Evolutionary conservation across 2,888 invertebrate genomes (phyloP).

Genomic region (Rhingia rostrata): DNA sequence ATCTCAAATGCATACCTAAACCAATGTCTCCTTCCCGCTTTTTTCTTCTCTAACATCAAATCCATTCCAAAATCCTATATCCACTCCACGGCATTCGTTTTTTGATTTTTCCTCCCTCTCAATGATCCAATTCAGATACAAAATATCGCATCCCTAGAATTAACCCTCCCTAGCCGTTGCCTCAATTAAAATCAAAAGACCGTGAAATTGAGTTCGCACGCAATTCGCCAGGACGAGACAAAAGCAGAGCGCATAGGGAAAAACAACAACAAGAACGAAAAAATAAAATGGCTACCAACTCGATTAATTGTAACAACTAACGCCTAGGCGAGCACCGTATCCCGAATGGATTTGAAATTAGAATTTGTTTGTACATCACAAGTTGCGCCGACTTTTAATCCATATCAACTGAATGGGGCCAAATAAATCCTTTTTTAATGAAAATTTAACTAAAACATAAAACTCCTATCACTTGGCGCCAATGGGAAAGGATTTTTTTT

Average conservation of each 20-base stretch:
- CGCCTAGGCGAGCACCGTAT: conserved; percentile 56
- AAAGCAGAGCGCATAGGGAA: conserved; percentile 1
- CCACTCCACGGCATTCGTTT: neutral
- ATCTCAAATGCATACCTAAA: no score
- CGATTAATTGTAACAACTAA: conserved; percentile 63
- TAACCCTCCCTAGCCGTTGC: conserved; percentile 40
- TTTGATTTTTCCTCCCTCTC: no score
- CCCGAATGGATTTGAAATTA: conserved; percentile 70
- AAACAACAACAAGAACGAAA: neutral
- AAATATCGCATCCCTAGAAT: conserved; percentile 44
- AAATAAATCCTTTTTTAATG: conserved; percentile 63
- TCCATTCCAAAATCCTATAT: neutral
- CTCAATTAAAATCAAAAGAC: conserved; percentile 73
- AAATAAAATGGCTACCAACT: conserved; percentile 32
- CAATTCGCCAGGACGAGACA: conserved; percentile 54
- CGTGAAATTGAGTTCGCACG: conserved; percentile 73
- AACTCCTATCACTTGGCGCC: conserved; percentile 39
- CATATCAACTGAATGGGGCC: conserved; percentile 52
- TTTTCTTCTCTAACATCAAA: no score
- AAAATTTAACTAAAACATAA: conserved; percentile 31
- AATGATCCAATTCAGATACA: conserved; percentile 3
- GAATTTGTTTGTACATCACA: conserved; percentile 34
- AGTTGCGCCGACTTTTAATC: conserved; percentile 54
- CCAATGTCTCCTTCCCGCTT: no score
- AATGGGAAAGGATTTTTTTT: conserved; percentile 45